Base-by-base conservation (phyloP, 2,888 invertebrate species). In the Caradrina clavipalpis region DNA sequence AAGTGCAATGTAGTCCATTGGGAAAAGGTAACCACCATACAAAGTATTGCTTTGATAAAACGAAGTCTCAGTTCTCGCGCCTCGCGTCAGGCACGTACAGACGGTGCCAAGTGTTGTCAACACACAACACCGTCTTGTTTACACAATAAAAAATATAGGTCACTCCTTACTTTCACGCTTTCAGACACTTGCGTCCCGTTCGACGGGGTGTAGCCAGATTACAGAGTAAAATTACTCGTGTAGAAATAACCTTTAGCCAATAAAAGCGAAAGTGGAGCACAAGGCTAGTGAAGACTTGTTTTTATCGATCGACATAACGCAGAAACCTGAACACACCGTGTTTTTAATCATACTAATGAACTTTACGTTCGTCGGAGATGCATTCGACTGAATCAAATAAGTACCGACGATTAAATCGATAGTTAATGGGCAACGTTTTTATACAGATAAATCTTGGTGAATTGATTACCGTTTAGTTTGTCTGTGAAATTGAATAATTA, bases 201-300 rank as follows among this genome's bases (percentile, higher is more conserved):
- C 56, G 65, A 77, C 67, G 64, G 79, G 79, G 78, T 70, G 69
- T 66, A 69, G 68, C 67, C 64, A 66, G 76, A 81, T 74, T 76
- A 77, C 79, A 22, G 72, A 76, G 76, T 77, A 81, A 81, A 82
- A 70, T 81, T 70, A 82, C 81, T 82, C 77, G 80, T 83, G 83
- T 81, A 83, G 82, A 87, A 87, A 85, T 85, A 88, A 89, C 86
- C 88, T 89, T 88, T 88, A 84, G 84, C 76, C 86, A 85, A 84
- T 87, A 89, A 90, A 89, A 90, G 87, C 88, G 90, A 90, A 90
- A 90, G 90, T 90, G 84, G 88, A 89, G 85, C 89, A 87, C 87
- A 87, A 88, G 86, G 89, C 88, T 87, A 86, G 76, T 73, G 87
- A 87, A 88, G 84, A 86, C 86, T 87, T 81, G 88, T 88, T 89